phyloP scores from a whole-genome alignment of 2,888 invertebrate species.

The Pristionchus exspectatus region DNA sequence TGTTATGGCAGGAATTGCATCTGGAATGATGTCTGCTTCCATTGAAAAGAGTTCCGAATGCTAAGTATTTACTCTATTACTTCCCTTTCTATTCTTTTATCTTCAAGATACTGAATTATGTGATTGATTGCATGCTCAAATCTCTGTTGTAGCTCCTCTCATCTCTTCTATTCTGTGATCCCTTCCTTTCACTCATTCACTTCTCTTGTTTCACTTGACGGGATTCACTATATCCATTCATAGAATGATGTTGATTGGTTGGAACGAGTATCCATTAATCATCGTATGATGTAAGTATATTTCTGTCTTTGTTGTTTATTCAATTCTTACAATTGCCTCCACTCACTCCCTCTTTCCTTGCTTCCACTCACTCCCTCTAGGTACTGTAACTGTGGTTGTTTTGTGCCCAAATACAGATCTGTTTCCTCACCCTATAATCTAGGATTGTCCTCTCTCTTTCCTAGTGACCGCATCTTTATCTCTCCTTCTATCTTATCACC shows the following conservation, averaged over 20 bases:
- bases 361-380: constrained; percentile 1
- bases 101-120: constrained; percentile 22
- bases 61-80: not conserved
- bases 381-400: not conserved
- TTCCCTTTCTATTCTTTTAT: not conserved
- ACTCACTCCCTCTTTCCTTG: constrained; percentile 6
- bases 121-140: constrained; percentile 29
- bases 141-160: not conserved
- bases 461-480: constrained; percentile 17
- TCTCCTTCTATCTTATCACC: constrained; percentile 36
- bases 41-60: constrained; percentile 48
- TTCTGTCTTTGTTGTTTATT: not conserved
- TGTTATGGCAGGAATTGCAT: constrained; percentile 42
- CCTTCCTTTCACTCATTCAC: constrained; percentile 1
- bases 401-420: not conserved
- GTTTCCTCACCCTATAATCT: not conserved
- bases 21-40: constrained; percentile 44
- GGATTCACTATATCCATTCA: not conserved
- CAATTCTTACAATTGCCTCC: not conserved
- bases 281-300: not conserved
- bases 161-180: not conserved
- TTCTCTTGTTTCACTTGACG: not conserved
- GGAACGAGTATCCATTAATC: not conserved
- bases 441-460: not conserved
- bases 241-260: constrained; percentile 8